Conservation (phyloP, 2,888 invertebrate genomes). For the Anthophora plumipes region DNA sequence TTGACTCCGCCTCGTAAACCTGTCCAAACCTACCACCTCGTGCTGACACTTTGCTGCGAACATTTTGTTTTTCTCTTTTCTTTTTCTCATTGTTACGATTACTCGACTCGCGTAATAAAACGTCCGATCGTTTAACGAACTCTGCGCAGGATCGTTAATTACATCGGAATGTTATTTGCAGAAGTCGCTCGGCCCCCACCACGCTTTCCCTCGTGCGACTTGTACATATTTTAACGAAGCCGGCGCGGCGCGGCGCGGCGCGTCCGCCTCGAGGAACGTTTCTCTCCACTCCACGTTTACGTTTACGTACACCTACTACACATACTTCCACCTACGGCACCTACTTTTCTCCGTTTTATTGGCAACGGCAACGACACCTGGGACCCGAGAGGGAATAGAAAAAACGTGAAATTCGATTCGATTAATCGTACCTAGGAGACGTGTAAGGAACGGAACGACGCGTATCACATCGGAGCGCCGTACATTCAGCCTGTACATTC, state of each 20-base stretch:
- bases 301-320: neutral
- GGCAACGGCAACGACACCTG: neutral
- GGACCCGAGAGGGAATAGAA: neutral
- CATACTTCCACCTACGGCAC: neutral
- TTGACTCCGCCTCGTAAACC: too few species aligned
- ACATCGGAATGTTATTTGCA: slow-evolving; percentile 7
- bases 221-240: slow-evolving; percentile 34
- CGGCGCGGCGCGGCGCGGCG: too few species aligned
- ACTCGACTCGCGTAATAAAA: neutral
- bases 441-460: neutral
- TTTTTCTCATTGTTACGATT: neutral
- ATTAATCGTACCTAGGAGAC: too few species aligned
- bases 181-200: neutral
- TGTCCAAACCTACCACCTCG: too few species aligned
- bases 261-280: neutral
- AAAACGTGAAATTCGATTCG: neutral
- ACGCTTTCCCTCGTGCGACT: slow-evolving; percentile 1
- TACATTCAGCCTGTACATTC: neutral
- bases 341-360: too few species aligned
- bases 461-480: neutral
- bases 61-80: too few species aligned
- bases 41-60: too few species aligned
- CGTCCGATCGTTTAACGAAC: slow-evolving; percentile 27
- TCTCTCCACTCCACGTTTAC: neutral
- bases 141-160: slow-evolving; percentile 10